phyloP scores from a whole-genome alignment of 2,888 invertebrate genomes.

The Ophion ellenae region DNA sequence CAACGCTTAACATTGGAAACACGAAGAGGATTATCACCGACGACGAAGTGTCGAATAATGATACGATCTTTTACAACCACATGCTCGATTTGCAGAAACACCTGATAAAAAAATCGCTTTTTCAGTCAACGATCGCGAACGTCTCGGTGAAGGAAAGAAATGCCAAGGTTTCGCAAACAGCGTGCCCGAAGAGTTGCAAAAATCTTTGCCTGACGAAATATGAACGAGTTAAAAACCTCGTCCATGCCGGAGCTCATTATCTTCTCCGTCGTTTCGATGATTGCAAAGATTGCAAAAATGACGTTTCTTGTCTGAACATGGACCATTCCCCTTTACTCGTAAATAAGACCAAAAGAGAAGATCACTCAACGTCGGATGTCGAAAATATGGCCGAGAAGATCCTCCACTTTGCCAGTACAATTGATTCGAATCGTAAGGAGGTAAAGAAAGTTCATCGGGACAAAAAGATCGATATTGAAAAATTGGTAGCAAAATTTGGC shows the following conservation, averaged over 20 bases:
- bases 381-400: conserved; percentile 67
- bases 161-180: background rate
- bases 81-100: conserved; percentile 48
- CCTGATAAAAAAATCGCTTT: conserved; percentile 43
- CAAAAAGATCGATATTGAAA: conserved; percentile 19
- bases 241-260: conserved; percentile 60
- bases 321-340: background rate
- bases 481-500: conserved; percentile 65
- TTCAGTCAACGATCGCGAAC: conserved; percentile 3
- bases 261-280: conserved; percentile 60
- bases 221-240: conserved; percentile 56
- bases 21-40: conserved; percentile 12
- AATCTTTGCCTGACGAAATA: conserved; percentile 41
- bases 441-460: conserved; percentile 19
- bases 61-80: conserved; percentile 50
- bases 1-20: conserved; percentile 31
- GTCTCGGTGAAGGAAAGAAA: conserved; percentile 11
- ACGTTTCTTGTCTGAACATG: background rate
- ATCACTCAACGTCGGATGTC: conserved; percentile 44
- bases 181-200: conserved; percentile 41
- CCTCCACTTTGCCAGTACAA: conserved; percentile 65
- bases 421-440: conserved; percentile 38
- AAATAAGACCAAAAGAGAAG: conserved; percentile 57
- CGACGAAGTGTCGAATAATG: conserved; percentile 14
- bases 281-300: conserved; percentile 35